Evolutionary conservation across 2,888 invertebrate genomes (phyloP).

Genomic region (Lamellibrachia satsuma): DNA sequence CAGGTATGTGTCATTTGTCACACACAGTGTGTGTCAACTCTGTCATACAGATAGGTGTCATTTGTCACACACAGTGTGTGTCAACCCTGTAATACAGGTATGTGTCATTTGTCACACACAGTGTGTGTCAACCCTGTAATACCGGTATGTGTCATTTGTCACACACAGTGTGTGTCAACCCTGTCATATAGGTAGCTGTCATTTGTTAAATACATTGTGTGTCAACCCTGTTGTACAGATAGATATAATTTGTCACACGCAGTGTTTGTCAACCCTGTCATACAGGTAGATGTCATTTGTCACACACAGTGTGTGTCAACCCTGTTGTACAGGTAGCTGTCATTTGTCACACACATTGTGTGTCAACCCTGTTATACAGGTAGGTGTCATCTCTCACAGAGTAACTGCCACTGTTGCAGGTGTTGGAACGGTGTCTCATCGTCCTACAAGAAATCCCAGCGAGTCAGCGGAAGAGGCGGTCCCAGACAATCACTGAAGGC

Average conservation of each 20-base stretch:
- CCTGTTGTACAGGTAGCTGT: too few species aligned
- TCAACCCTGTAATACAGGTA: not conserved
- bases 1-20: not conserved
- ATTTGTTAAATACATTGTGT: too few species aligned
- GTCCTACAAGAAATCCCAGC: slow-evolving; percentile 62
- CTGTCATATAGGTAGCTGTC: too few species aligned
- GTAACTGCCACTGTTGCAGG: slow-evolving; percentile 43
- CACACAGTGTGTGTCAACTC: not conserved
- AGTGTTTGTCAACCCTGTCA: not conserved
- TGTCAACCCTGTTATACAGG: too few species aligned
- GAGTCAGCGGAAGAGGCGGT: slow-evolving; percentile 56
- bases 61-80: too few species aligned
- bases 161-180: not conserved
- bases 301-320: not conserved
- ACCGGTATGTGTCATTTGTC: not conserved
- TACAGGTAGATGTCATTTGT: not conserved
- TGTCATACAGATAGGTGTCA: not conserved
- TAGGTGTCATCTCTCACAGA: not conserved
- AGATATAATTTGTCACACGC: not conserved
- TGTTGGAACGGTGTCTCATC: slow-evolving; percentile 59
- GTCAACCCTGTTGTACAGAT: too few species aligned
- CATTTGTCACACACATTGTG: too few species aligned
- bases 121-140: not conserved
- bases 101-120: not conserved
- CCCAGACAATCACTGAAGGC: slow-evolving; percentile 57